Percentiles rank a stretch among this genome's conserved stretches.
Evolutionary conservation across 2,113 vertebrate genomes (phyloP).

Genomic region (Poecile atricapillus): DNA sequence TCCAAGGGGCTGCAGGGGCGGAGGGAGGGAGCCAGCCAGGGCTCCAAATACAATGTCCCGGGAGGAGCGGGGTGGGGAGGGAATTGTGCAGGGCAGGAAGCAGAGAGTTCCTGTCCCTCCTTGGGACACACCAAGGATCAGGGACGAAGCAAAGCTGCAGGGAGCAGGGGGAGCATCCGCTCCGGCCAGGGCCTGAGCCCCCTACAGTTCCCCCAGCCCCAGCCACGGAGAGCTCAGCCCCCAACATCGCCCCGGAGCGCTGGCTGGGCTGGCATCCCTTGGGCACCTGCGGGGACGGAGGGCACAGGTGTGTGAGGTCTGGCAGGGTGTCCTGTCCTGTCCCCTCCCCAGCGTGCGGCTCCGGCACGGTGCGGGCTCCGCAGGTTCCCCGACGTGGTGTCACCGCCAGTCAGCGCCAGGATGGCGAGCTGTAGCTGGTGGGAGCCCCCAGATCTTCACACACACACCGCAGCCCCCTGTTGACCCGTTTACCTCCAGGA

Average conservation of each 20-base stretch:
- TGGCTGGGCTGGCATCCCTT: background rate
- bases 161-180: background rate
- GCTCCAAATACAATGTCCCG: conserved; percentile 56
- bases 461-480: rapidly evolving
- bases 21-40: conserved; percentile 2
- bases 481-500: background rate
- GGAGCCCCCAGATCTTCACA: background rate
- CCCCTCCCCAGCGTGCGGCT: background rate
- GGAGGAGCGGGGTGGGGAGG: conserved; percentile 38
- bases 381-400: background rate
- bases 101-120: conserved; percentile 40
- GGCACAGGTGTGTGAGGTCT: background rate
- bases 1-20: conserved; percentile 48
- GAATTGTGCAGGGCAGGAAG: conserved; percentile 56
- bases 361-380: background rate
- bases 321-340: background rate
- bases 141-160: background rate
- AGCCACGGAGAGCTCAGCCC: too few species aligned
- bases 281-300: background rate
- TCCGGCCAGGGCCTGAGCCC: background rate
- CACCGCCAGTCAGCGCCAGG: rapidly evolving
- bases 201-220: background rate
- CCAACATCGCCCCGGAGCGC: background rate
- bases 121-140: conserved; percentile 14
- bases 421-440: background rate